Base-by-base conservation (phyloP, 2,888 invertebrate genomes). In the Pachliopta kotzebuea region DNA sequence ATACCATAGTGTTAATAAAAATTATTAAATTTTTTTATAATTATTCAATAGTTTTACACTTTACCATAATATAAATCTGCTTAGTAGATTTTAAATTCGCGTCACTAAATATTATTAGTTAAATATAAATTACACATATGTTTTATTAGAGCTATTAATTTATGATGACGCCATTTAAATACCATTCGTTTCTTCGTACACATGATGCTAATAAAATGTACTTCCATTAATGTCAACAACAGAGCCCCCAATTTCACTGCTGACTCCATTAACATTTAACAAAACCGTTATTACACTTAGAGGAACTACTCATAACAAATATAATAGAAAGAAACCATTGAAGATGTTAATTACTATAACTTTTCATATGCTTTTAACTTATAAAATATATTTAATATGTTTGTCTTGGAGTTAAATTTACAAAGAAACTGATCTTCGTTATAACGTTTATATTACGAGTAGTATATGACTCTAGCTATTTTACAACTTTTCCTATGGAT, bases 101-200 rank as follows among this genome's bases (percentile, higher is more conserved):
- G n/a, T n/a, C 18, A 45, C 18, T 45, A 8, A 45, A 6, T 4
- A 45, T 45, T 18, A 6, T n/a, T 45, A 45, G n/a, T 45, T 8
- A 45, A n/a, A 45, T 7, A 14, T 8, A 18, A 45, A 18, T n/a
- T 45, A 18, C 4, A 4, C 4, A 14, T n/a, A 45, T 6, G n/a
- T 45, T 45, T 45, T n/a, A 21, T 21, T 8, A 42, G 24, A 37
- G 31, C 56, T 31, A 42, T 60, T 52, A 60, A 64, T 60, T 54
- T 55, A 64, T 56, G 60, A 42, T 23, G 31, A 49, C 54, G 55
- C 55, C 60, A 50, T 64, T 60, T n/a, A 60, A 64, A 59, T 64
- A 42, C 59, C 55, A 59, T 50, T 55, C 59, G 49, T 56, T 49
- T 59, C 31, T 54, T 49, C 54, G 58, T 55, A 63, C 49, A 63